Conservation (phyloP, 2,888 invertebrate genomes). For the Lycia hirtaria region DNA sequence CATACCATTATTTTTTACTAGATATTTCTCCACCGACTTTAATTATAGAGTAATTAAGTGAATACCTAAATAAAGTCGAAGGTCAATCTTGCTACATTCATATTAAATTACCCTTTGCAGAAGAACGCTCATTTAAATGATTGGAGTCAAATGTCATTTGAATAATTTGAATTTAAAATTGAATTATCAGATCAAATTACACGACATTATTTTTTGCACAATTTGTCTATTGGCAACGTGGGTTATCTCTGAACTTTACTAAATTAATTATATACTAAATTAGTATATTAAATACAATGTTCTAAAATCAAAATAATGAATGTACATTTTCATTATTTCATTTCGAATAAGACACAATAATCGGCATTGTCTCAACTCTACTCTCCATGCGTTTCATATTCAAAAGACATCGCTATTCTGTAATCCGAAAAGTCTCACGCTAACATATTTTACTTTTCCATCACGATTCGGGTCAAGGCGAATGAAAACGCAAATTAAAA, state of each 20-base stretch:
- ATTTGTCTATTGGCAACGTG: not conserved
- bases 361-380: constrained; percentile 4
- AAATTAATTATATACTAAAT: too few species aligned
- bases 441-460: constrained; percentile 21
- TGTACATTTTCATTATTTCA: not conserved
- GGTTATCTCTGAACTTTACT: not conserved
- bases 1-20: not conserved
- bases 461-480: constrained; percentile 33
- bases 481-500: constrained; percentile 33
- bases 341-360: not conserved
- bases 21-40: constrained; percentile 5
- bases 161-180: constrained; percentile 4
- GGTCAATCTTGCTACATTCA: constrained; percentile 23
- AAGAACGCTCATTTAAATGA: constrained; percentile 4
- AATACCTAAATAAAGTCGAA: constrained; percentile 19
- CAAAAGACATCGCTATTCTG: constrained; percentile 6
- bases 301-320: too few species aligned
- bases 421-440: constrained; percentile 29
- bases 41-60: constrained; percentile 24
- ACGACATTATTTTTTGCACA: not conserved
- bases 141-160: constrained; percentile 11
- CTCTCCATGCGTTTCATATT: constrained; percentile 1
- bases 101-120: constrained; percentile 9
- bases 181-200: not conserved
- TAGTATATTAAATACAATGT: too few species aligned